A percentile compares a stretch with the other conserved stretches of the same genome.
Evolutionary conservation across 2,797 vertebrate genomes (phyloP).

Genomic region (Phrynocephalus forsythii): DNA sequence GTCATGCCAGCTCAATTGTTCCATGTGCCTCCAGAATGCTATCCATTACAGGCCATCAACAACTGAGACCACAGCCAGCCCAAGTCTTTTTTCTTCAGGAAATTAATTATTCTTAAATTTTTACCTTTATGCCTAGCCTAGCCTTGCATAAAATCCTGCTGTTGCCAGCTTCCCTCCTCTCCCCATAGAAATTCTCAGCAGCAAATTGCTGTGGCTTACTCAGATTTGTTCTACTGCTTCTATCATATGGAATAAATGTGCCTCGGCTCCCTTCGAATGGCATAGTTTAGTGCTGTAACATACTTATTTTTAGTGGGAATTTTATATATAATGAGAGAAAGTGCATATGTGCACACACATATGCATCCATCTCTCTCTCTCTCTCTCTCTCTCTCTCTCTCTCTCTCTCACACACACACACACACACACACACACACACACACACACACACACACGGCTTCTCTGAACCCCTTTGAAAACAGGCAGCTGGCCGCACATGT

Average conservation of each 20-base stretch:
- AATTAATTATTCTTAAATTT: background rate
- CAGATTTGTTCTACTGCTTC: conserved; percentile 33
- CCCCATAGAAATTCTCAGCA: conserved; percentile 10
- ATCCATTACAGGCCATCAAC: background rate
- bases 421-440: too few species aligned
- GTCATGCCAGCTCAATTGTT: background rate
- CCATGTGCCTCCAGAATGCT: background rate
- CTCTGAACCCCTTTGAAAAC: background rate
- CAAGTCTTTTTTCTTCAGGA: background rate
- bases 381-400: too few species aligned
- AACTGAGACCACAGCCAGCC: background rate
- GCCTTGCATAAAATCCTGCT: conserved; percentile 28
- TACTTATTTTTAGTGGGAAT: background rate
- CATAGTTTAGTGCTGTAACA: background rate
- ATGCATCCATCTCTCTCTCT: too few species aligned
- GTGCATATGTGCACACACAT: too few species aligned
- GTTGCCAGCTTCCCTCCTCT: background rate
- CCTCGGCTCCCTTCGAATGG: conserved; percentile 11
- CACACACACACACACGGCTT: background rate
- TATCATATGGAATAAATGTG: conserved; percentile 23
- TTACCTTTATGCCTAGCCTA: background rate
- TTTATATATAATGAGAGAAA: background rate
- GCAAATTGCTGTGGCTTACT: conserved; percentile 4
- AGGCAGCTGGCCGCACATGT: background rate
- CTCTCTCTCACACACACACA: too few species aligned